These are phyloP conservation scores for Simalia tracyae DNA, from an alignment of 2,797 vertebrate genomes.

Conservation along the genomic window DNA sequence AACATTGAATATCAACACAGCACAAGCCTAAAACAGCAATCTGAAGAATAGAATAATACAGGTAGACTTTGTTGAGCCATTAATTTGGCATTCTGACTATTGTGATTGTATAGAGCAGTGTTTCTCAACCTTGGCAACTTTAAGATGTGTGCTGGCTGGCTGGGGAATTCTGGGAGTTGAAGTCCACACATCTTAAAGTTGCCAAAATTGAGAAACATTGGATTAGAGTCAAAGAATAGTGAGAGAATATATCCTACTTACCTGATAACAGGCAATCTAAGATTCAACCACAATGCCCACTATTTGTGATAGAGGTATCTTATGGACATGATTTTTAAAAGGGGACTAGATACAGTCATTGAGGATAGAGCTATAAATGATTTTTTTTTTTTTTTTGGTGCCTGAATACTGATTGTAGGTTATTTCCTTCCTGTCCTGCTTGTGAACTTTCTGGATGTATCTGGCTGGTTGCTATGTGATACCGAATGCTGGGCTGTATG, in stretches of 20 bases:
- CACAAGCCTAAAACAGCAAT: neutral
- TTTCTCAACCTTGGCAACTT: too few relatives aligned
- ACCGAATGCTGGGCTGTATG: neutral
- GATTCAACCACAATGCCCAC: neutral
- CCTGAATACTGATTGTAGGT: neutral
- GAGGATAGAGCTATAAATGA: neutral
- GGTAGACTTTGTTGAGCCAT: neutral
- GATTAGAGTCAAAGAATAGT: neutral
- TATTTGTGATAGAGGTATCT: neutral
- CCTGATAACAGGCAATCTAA: neutral
- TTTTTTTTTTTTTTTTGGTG: neutral
- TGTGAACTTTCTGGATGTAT: neutral
- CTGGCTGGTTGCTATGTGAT: neutral
- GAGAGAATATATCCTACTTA: neutral
- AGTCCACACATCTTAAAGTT: too few relatives aligned
- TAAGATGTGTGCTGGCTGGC: too few relatives aligned
- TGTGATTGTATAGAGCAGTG: neutral
- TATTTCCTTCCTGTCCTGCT: neutral
- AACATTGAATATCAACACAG: neutral
- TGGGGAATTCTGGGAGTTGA: too few relatives aligned
- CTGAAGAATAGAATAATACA: neutral
- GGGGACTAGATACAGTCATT: neutral
- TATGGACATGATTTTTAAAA: neutral
- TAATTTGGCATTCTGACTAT: neutral
- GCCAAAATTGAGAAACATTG: too few relatives aligned